phyloP scores from a whole-genome alignment of 1,140 invertebrate genomes.

The Hycleus phaleratus region DNA sequence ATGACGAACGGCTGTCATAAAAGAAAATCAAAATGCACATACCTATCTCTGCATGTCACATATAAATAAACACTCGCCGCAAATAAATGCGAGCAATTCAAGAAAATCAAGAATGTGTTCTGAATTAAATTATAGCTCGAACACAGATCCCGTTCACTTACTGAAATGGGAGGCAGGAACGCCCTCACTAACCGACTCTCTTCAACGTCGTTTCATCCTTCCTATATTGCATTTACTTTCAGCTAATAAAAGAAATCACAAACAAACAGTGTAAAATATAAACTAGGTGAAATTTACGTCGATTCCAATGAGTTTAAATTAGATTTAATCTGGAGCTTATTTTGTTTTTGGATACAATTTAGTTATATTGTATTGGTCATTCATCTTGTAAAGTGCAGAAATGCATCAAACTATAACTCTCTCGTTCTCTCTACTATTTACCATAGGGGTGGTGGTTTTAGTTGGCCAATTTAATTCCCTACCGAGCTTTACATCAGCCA shows the following conservation, averaged over 20 bases:
- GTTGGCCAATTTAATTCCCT: conserved; percentile 37
- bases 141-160: neutral
- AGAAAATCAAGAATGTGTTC: conserved; percentile 20
- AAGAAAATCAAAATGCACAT: conserved; percentile 32
- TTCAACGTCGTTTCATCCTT: no score
- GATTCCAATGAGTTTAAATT: no score
- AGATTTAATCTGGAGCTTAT: no score
- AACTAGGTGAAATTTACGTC: no score
- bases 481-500: conserved; percentile 34
- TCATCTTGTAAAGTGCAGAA: no score
- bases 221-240: no score
- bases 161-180: no score
- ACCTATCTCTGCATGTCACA: conserved; percentile 27
- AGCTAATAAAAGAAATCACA: no score
- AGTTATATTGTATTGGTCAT: no score
- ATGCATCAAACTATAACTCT: neutral
- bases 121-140: conserved; percentile 18
- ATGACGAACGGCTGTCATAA: conserved; percentile 26
- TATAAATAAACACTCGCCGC: conserved; percentile 3
- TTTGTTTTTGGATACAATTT: no score
- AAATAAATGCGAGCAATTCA: conserved; percentile 19
- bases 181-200: no score
- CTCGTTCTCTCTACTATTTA: conserved; percentile 17
- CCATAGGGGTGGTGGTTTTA: conserved; percentile 22
- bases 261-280: no score